These are phyloP conservation scores for Acestrorhynchus altus DNA, from an alignment of 2,797 vertebrate species.

Conservation along the genomic window DNA sequence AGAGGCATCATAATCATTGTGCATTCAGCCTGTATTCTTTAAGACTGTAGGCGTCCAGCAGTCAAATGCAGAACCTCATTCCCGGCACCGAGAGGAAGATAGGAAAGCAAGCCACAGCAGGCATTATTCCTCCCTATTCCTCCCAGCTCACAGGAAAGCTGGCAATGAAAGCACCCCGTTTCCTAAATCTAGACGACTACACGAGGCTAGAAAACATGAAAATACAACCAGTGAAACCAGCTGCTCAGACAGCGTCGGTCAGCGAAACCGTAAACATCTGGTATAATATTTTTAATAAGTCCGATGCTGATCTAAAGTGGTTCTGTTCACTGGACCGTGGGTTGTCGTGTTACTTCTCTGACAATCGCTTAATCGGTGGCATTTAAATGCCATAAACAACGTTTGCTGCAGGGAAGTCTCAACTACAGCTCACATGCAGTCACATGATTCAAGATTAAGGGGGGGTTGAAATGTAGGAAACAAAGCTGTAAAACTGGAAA, in stretches of 20 bases:
- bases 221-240: not conserved
- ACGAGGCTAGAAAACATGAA: not conserved
- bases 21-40: not conserved
- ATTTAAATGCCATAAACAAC: not conserved
- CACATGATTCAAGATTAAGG: slow-evolving; percentile 16
- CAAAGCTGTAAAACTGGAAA: slow-evolving; percentile 17
- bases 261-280: not conserved
- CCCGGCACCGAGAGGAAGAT: not conserved
- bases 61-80: not conserved
- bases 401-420: not conserved
- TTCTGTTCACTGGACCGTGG: not conserved
- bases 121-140: not conserved
- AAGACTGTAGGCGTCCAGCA: not conserved
- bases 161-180: not conserved
- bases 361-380: not conserved
- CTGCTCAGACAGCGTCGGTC: not conserved
- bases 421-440: slow-evolving; percentile 8
- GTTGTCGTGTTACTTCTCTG: not conserved
- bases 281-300: not conserved
- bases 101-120: not conserved
- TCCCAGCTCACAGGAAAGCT: no score
- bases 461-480: not conserved
- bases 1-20: not conserved
- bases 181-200: not conserved
- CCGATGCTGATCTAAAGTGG: not conserved